A percentile compares a stretch with the other conserved stretches of the same genome.
Evolutionary conservation across 2,113 vertebrate species (phyloP).

Genomic region (Cygnus buccinator): DNA sequence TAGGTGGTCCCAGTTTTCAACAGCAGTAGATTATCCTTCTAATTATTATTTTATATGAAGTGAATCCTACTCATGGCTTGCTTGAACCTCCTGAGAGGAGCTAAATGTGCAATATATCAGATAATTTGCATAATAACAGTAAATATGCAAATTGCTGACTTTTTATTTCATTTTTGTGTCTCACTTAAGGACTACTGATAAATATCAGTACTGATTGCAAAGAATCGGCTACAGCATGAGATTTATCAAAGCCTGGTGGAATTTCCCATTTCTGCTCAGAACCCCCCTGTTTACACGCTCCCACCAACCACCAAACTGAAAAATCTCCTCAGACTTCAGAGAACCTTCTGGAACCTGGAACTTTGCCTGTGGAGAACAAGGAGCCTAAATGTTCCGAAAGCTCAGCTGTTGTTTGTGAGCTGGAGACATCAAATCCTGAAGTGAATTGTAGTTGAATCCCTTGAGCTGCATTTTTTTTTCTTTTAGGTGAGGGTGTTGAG

Average conservation of each 20-base stretch:
- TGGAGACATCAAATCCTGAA: background rate
- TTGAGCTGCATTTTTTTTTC: background rate
- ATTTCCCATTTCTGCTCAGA: background rate
- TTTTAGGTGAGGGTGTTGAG: background rate
- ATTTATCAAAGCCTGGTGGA: background rate
- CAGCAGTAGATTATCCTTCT: background rate
- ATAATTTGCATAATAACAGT: background rate
- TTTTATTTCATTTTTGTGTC: background rate
- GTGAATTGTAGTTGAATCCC: background rate
- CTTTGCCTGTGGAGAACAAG: background rate
- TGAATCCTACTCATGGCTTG: background rate
- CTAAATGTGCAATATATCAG: background rate
- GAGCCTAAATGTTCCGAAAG: background rate
- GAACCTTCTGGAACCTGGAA: background rate
- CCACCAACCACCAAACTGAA: background rate
- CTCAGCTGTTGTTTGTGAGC: background rate
- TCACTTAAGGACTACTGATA: background rate
- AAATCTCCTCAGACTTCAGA: accelerated
- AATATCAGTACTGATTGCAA: background rate
- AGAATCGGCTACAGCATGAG: background rate
- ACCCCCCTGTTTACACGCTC: accelerated
- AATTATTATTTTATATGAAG: background rate
- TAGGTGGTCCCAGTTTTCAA: background rate
- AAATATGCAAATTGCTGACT: background rate
- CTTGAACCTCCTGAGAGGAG: background rate